A percentile compares a stretch with the other conserved stretches of the same genome.
Conservation (phyloP, 2,888 invertebrate species). For the Rhagonycha lutea region DNA sequence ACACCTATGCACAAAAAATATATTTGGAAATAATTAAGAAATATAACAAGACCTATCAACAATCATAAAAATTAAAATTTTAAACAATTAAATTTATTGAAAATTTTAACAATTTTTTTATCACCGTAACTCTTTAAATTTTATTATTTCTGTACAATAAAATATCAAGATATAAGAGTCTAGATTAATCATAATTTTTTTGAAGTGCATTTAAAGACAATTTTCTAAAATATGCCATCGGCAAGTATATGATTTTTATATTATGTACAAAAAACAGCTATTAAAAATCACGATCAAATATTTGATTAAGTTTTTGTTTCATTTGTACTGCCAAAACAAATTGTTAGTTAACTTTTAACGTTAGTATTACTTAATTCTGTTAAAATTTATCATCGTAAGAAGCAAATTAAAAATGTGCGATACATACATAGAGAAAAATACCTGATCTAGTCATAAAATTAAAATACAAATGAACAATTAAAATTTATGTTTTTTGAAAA, state of each 20-base stretch:
- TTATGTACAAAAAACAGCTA: background rate
- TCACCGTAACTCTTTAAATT: background rate
- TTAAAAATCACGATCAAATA: background rate
- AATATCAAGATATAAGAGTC: background rate
- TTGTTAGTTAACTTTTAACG: background rate
- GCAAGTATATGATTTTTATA: background rate
- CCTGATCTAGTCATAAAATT: background rate
- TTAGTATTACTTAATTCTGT: background rate
- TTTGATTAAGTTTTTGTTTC: background rate
- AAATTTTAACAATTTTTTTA: background rate
- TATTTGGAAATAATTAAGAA: conserved; percentile 19
- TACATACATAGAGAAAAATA: background rate
- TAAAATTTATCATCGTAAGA: background rate
- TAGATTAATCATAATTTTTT: background rate
- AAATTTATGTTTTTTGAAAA: background rate
- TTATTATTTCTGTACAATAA: background rate
- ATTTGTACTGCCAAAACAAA: background rate
- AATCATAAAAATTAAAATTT: conserved; percentile 6
- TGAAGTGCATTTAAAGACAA: background rate
- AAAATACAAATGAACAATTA: background rate
- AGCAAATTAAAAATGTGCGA: background rate
- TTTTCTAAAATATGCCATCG: background rate
- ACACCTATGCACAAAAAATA: conserved; percentile 31
- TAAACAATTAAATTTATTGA: background rate
- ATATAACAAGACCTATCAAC: conserved; percentile 21